Base-by-base conservation (phyloP, 64 coral and sea anemone genomes). In the Stylophora pistillata region DNA sequence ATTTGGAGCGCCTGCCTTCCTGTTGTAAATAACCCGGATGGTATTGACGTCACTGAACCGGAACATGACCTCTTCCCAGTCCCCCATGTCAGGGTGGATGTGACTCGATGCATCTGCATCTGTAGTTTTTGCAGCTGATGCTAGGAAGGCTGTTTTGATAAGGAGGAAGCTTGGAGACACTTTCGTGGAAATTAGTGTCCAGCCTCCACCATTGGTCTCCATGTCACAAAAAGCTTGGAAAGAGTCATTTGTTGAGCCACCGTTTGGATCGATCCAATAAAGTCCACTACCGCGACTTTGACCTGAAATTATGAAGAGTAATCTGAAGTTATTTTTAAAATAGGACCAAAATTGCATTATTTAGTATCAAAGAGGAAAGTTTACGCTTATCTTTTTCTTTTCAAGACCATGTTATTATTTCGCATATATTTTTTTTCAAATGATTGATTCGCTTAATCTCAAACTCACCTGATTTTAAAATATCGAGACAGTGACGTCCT, bases 231-330 rank as follows among this genome's bases (percentile, higher is more conserved):
- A 86, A 55, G 88, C 88, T 55, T 88, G 86, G 56, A 89, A 94
- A 18, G 92, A 94, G 53, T 94, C 86, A 58, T 83, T 47, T 21
- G 92, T 53, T 15, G 92, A 94, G 9, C 79, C 92, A 1, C 87
- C 86, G 85, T 88, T 89, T 29, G 92, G 92, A 56, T 94, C 92
- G 64, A 94, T 89, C 92, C 92, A 94, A 21, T 94, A 94, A 31
- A 88, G 52, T 26, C 85, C 86, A 59, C 72, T 66, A 13, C 92
- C 92, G 15, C 68, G 92, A 69, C 92, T 94, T 72, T 89, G 29
- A 17, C 92, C 92, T 94, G 76, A 17, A 60, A 15, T 20, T 26
- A 33, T 16, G 47, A 74, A 53, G 53, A 72, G 37, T 7, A 7
- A 47, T 47, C n/a, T n/a, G n/a, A n/a, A n/a, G n/a, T n/a, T n/a